phyloP scores from a whole-genome alignment of 2,888 invertebrate species.

The Parthenolecanium corni region DNA sequence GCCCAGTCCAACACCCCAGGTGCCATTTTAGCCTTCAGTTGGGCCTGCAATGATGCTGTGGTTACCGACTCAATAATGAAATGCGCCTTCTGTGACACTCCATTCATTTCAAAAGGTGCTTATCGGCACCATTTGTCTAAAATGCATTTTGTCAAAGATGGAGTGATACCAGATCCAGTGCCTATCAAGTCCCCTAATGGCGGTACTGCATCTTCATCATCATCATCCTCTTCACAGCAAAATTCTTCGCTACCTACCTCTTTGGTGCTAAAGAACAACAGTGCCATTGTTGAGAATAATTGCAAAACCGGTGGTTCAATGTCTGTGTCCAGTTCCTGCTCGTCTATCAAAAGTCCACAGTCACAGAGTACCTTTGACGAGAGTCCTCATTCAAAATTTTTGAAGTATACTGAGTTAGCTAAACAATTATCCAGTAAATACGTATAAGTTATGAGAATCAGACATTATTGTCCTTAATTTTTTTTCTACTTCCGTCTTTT shows the following conservation, averaged over 20 bases:
- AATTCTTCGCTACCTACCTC: conserved; percentile 19
- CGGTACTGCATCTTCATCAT: conserved; percentile 41
- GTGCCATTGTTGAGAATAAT: neutral
- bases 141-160: conserved; percentile 89
- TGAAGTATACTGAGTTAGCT: conserved; percentile 96
- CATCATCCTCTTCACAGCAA: conserved; percentile 33
- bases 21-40: conserved; percentile 78
- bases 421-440: conserved; percentile 96
- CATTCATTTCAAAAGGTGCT: conserved; percentile 91
- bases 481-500: neutral
- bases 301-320: conserved; percentile 12
- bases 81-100: conserved; percentile 88
- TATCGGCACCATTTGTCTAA: conserved; percentile 92
- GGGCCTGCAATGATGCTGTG: conserved; percentile 88
- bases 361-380: conserved; percentile 53
- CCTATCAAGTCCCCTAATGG: conserved; percentile 39
- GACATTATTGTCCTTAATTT: conserved; percentile 7
- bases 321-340: conserved; percentile 31
- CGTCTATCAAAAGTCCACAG: conserved; percentile 35
- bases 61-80: conserved; percentile 84
- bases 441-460: conserved; percentile 47
- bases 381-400: conserved; percentile 92
- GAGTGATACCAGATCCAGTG: conserved; percentile 68
- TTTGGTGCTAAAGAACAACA: neutral
- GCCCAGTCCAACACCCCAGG: conserved; percentile 56